These are phyloP conservation scores for Alethe castanea DNA, from an alignment of 2,113 vertebrate species.

Conservation along the genomic window DNA sequence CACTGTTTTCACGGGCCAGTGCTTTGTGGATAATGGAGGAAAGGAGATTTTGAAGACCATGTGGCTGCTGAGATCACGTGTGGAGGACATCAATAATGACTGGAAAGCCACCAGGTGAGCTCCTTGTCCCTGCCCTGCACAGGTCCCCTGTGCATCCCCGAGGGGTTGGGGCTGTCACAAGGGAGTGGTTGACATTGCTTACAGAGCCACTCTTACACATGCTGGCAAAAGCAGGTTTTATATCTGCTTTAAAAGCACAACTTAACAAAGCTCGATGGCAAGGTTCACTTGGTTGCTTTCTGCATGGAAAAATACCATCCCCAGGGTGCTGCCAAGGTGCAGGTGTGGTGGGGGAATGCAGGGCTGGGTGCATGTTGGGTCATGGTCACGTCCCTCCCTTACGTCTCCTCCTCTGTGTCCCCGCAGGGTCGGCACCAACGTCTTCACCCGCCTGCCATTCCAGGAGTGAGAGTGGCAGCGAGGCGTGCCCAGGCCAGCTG, in stretches of 20 bases:
- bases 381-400: fast-evolving
- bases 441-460: fast-evolving
- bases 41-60: background rate
- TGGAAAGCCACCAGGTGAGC: conserved; percentile 32
- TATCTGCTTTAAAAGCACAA: background rate
- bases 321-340: fast-evolving
- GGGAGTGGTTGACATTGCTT: fast-evolving
- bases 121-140: fast-evolving
- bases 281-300: background rate
- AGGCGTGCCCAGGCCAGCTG: fast-evolving
- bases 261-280: fast-evolving
- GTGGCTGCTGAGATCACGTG: background rate
- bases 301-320: too few species aligned
- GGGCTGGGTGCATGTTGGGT: fast-evolving
- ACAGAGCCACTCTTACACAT: background rate
- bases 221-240: background rate
- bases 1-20: conserved; percentile 22
- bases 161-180: fast-evolving
- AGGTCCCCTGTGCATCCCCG: fast-evolving
- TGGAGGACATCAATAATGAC: fast-evolving
- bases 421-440: fast-evolving
- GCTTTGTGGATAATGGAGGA: fast-evolving
- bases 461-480: fast-evolving
- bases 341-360: fast-evolving
- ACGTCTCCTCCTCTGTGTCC: background rate